Percentiles rank a stretch among this genome's conserved stretches.
Conservation (phyloP, 2,113 vertebrate genomes). For the Mustela lutreola region DNA sequence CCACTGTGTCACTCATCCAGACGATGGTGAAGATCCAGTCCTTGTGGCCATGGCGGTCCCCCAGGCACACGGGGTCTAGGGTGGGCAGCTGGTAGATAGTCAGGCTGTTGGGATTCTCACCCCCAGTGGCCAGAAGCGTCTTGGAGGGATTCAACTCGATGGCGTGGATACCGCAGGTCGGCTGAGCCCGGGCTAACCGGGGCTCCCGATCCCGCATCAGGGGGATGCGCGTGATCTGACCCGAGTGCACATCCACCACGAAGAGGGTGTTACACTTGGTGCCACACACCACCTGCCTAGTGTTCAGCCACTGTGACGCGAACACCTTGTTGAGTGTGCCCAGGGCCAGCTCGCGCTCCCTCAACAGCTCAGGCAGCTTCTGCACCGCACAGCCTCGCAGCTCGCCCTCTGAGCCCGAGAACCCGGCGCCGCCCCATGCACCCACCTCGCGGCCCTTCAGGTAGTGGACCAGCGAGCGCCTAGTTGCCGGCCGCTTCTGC, state of each 20-base stretch:
- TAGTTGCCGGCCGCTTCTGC: background rate
- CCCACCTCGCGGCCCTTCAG: slow-evolving; percentile 54
- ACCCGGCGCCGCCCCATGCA: background rate
- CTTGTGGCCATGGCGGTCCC: slow-evolving; percentile 50
- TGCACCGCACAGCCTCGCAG: slow-evolving; percentile 18
- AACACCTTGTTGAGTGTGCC: slow-evolving; percentile 80
- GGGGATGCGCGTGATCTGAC: slow-evolving; percentile 59
- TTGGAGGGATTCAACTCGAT: slow-evolving; percentile 78
- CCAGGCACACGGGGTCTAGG: slow-evolving; percentile 69
- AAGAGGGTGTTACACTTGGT: slow-evolving; percentile 80
- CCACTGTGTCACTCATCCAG: slow-evolving; percentile 74
- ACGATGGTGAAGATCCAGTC: slow-evolving; percentile 77
- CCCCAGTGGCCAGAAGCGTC: slow-evolving; percentile 70
- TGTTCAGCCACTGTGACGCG: slow-evolving; percentile 76
- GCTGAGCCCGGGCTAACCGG: background rate
- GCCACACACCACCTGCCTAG: slow-evolving; percentile 78
- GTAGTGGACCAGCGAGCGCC: slow-evolving; percentile 44
- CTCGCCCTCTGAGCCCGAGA: background rate
- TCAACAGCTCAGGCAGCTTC: slow-evolving; percentile 43
- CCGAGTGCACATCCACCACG: slow-evolving; percentile 59
- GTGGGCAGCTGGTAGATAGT: slow-evolving; percentile 72
- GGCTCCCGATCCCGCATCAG: slow-evolving; percentile 38
- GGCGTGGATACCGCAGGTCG: slow-evolving; percentile 64
- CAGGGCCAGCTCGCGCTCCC: slow-evolving; percentile 49
- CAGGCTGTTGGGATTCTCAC: slow-evolving; percentile 77